phyloP scores from a whole-genome alignment of 2,797 vertebrate genomes.

The Hippopotamyrus pictus region DNA sequence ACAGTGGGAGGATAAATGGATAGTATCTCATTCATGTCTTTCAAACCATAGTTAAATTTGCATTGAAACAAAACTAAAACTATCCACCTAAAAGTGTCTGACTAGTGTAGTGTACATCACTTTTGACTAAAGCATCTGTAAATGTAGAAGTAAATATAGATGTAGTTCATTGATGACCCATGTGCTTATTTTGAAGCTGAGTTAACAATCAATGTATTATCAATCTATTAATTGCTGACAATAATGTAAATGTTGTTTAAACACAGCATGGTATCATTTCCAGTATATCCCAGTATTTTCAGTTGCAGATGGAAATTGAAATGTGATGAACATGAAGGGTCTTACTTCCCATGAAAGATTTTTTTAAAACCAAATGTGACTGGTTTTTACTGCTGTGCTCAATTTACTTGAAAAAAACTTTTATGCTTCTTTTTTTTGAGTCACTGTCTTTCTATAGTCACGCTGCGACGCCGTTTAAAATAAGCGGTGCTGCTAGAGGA shows the following conservation, averaged over 20 bases:
- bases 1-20: background rate
- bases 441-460: background rate
- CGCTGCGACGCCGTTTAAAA: background rate
- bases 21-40: background rate
- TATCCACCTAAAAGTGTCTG: background rate
- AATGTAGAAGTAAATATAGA: background rate
- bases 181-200: background rate
- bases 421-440: background rate
- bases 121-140: background rate
- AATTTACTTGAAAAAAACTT: background rate
- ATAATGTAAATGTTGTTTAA: background rate
- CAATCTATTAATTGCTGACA: background rate
- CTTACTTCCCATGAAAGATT: background rate
- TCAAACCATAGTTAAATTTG: background rate
- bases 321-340: background rate
- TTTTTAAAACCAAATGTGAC: background rate
- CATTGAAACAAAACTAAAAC: background rate
- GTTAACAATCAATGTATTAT: background rate
- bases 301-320: background rate
- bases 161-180: background rate
- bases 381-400: background rate
- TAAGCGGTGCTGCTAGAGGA: background rate
- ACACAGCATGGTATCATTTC: background rate
- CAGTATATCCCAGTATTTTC: background rate
- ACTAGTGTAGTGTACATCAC: background rate